phyloP scores from a whole-genome alignment of 2,797 vertebrate genomes.

The Hemitrygon akajei region DNA sequence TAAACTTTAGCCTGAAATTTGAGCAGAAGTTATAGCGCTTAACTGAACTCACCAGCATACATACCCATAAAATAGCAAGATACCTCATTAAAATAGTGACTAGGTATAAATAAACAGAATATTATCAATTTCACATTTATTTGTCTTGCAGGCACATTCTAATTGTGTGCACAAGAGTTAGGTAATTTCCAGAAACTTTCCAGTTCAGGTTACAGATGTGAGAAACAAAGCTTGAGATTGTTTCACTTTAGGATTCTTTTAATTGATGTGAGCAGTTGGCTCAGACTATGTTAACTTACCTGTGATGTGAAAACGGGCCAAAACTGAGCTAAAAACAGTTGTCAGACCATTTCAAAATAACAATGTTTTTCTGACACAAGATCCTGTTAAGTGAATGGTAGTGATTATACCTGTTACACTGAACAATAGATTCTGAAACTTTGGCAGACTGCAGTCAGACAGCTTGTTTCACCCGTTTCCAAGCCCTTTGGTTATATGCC shows the following conservation, averaged over 20 bases:
- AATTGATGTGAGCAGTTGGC: conserved; percentile 64
- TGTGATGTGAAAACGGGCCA: conserved; percentile 64
- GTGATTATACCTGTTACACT: conserved; percentile 54
- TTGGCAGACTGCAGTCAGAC: conserved; percentile 42
- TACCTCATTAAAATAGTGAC: neutral
- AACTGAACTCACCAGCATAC: neutral
- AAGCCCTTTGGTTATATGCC: conserved; percentile 45
- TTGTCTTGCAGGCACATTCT: neutral
- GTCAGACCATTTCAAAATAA: conserved; percentile 64
- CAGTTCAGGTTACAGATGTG: conserved; percentile 63
- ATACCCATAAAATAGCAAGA: neutral
- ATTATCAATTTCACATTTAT: neutral
- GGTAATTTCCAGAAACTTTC: neutral
- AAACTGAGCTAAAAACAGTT: conserved; percentile 61
- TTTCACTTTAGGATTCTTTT: conserved; percentile 64
- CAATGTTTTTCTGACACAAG: conserved; percentile 60
- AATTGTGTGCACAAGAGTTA: neutral
- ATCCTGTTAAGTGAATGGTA: conserved; percentile 58
- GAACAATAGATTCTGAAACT: conserved; percentile 55
- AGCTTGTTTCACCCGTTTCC: conserved; percentile 47
- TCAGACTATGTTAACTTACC: conserved; percentile 67
- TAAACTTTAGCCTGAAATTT: neutral
- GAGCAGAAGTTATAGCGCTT: neutral
- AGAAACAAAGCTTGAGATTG: conserved; percentile 72
- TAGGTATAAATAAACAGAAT: neutral